Percentiles rank a stretch among this genome's conserved stretches.
Conservation (phyloP, 2,113 vertebrate species). For the Ceyx cyanopectus region DNA sequence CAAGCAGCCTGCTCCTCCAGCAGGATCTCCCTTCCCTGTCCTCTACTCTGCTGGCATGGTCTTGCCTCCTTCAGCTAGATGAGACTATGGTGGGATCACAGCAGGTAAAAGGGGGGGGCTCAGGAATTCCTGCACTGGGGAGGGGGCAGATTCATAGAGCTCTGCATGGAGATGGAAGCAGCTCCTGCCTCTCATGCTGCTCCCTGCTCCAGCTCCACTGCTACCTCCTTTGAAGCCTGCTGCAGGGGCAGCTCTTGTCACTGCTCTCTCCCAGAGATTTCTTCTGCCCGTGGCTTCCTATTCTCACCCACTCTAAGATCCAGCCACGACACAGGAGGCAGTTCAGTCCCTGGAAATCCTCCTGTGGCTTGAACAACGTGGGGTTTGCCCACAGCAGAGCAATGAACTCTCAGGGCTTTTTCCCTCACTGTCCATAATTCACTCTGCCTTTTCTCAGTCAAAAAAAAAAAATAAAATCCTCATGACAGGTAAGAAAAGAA, state of each 20-base stretch:
- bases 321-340: not conserved
- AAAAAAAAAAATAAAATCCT: not conserved
- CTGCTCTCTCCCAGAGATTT: not conserved
- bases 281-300: not conserved
- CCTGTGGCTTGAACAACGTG: accelerated
- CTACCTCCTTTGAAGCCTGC: accelerated
- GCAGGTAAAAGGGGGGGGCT: not conserved
- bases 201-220: not conserved
- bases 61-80: not conserved
- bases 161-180: not conserved
- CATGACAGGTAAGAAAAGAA: not conserved
- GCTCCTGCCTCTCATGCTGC: not conserved
- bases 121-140: not conserved
- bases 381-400: not conserved
- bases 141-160: accelerated
- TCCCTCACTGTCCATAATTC: not conserved
- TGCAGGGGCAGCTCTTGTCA: accelerated
- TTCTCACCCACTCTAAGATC: not conserved
- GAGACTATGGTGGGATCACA: not conserved
- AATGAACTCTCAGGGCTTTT: not conserved
- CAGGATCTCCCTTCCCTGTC: not conserved
- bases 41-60: not conserved
- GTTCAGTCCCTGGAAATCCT: not conserved
- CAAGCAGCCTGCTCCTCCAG: not conserved
- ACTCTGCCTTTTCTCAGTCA: not conserved